Conservation (phyloP, 2,113 vertebrate species). For the Ctenomys sociabilis region DNA sequence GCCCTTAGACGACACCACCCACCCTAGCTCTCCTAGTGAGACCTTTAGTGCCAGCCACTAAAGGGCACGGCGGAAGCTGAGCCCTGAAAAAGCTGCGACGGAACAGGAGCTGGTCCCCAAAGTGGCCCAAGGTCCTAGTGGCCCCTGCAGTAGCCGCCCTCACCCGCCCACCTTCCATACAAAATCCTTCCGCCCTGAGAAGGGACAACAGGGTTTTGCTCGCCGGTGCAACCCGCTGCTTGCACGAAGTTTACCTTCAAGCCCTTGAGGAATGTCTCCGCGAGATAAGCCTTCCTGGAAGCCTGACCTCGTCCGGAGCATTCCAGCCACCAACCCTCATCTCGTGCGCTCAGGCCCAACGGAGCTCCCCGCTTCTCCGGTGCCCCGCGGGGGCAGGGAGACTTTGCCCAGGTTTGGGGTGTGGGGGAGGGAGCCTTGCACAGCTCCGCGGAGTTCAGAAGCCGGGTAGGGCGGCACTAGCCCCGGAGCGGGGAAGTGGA, state of each 20-base stretch:
- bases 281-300: slow-evolving; percentile 58
- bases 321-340: not conserved
- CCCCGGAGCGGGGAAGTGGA: slow-evolving; percentile 17
- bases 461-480: not conserved
- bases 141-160: not conserved
- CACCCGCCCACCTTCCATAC: not conserved
- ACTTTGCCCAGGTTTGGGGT: not conserved
- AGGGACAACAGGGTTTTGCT: not conserved
- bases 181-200: not conserved
- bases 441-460: not conserved
- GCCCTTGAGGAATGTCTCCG: not conserved
- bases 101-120: not conserved
- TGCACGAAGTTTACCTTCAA: slow-evolving; percentile 46
- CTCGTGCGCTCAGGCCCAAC: not conserved
- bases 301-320: not conserved
- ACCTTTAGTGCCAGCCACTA: not conserved
- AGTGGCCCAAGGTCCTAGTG: not conserved
- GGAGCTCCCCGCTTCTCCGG: not conserved
- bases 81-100: not conserved
- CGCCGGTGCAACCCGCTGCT: slow-evolving; percentile 7
- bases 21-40: not conserved
- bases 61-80: not conserved
- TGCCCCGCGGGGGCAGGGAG: not conserved
- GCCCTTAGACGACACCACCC: too few species aligned
- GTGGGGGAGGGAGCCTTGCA: not conserved